These are phyloP conservation scores for Geotrupes spiniger DNA, from an alignment of 2,888 invertebrate species.

Conservation along the genomic window DNA sequence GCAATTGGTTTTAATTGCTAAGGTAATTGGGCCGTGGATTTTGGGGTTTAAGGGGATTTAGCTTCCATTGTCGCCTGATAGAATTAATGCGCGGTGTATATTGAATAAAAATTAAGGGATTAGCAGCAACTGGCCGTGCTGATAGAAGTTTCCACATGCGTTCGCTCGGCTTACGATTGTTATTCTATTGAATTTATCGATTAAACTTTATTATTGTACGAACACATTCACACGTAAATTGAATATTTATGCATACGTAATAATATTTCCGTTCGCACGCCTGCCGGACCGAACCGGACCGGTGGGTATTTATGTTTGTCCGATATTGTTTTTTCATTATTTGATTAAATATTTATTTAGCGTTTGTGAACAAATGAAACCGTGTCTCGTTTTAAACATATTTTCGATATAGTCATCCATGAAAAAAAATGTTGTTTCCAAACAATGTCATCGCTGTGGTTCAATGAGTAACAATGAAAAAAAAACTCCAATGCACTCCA, in stretches of 20 bases:
- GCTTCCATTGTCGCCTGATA: constrained; percentile 27
- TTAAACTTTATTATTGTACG: constrained; percentile 6
- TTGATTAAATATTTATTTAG: too few species aligned
- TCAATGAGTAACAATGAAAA: too few species aligned
- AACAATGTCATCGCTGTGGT: too few species aligned
- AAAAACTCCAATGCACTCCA: too few species aligned
- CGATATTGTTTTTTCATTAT: too few species aligned
- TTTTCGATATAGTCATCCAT: too few species aligned
- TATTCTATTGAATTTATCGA: constrained; percentile 7
- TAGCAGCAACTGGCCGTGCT: constrained; percentile 11
- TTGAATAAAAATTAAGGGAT: constrained; percentile 34
- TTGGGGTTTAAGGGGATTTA: constrained; percentile 32
- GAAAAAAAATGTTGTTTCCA: too few species aligned
- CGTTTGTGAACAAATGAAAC: too few species aligned
- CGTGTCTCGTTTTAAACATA: too few species aligned
- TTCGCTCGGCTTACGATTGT: constrained; percentile 6
- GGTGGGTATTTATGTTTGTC: too few species aligned
- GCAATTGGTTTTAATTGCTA: constrained; percentile 38
- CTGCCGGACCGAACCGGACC: too few species aligned
- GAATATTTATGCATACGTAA: constrained; percentile 10
- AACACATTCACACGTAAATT: constrained; percentile 3
- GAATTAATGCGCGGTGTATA: constrained; percentile 34
- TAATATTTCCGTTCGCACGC: constrained; percentile 6
- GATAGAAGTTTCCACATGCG: constrained; percentile 8
- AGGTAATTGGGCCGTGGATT: constrained; percentile 37